A percentile compares a stretch with the other conserved stretches of the same genome.
These are phyloP conservation scores for Tragopan temminckii DNA, from an alignment of 2,797 vertebrate species.

Conservation along the genomic window DNA sequence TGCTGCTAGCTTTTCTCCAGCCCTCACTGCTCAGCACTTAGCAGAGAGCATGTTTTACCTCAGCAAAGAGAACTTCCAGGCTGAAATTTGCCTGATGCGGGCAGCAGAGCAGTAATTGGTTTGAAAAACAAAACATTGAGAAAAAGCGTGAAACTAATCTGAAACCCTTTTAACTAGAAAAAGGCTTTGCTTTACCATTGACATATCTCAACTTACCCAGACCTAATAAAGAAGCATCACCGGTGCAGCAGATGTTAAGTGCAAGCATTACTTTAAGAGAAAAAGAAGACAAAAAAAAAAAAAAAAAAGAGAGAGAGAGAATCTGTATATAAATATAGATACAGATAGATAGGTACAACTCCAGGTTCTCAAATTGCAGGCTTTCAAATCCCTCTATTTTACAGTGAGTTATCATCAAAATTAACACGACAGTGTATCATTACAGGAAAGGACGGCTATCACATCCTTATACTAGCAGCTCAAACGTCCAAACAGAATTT, in stretches of 20 bases:
- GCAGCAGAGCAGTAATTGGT: conserved; percentile 45
- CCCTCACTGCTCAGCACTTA: background rate
- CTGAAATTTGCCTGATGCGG: conserved; percentile 19
- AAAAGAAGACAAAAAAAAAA: background rate
- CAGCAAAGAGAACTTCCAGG: conserved; percentile 8
- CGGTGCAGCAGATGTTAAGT: background rate
- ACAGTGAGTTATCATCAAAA: background rate
- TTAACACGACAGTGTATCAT: background rate
- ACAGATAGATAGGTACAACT: background rate
- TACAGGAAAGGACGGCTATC: background rate
- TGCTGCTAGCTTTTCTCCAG: conserved; percentile 39
- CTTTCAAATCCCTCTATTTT: conserved; percentile 4
- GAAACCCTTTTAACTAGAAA: conserved; percentile 34
- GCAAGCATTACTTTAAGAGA: background rate
- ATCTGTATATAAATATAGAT: background rate
- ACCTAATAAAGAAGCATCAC: conserved; percentile 25
- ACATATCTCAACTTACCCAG: conserved; percentile 5
- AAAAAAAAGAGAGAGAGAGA: background rate
- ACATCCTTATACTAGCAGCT: background rate
- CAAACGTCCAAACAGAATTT: background rate
- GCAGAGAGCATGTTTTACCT: background rate
- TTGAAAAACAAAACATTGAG: conserved; percentile 14
- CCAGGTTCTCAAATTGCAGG: background rate
- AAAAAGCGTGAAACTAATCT: conserved; percentile 27
- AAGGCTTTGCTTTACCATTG: background rate